These are phyloP conservation scores for Leptura quadrifasciata DNA, from an alignment of 2,888 invertebrate genomes.

Conservation along the genomic window DNA sequence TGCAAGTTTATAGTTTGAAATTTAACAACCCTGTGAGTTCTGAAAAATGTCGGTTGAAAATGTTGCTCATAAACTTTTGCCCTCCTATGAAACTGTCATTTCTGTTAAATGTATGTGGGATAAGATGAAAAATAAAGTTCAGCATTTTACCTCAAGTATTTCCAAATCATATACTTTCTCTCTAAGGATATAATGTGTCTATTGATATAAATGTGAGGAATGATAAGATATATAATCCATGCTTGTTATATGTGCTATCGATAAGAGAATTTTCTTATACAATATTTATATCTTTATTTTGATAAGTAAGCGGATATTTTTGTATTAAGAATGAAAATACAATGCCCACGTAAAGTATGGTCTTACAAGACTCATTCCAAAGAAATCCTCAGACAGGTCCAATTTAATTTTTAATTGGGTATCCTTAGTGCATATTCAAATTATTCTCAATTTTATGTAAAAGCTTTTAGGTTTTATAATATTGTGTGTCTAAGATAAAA, in stretches of 20 bases:
- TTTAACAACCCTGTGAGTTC: constrained; percentile 9
- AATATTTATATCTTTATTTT: background rate
- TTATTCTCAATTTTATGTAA: too few relatives aligned
- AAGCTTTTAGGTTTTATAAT: too few relatives aligned
- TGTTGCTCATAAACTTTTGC: constrained; percentile 19
- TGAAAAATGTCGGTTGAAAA: constrained; percentile 13
- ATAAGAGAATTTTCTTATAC: constrained; percentile 9
- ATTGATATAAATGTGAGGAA: constrained; percentile 2
- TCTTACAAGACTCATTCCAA: too few relatives aligned
- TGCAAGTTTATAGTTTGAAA: constrained; percentile 15
- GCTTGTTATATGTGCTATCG: background rate
- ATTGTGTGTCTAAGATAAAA: too few relatives aligned
- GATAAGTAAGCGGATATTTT: background rate
- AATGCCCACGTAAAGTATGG: too few relatives aligned
- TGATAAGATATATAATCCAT: background rate
- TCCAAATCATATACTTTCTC: background rate
- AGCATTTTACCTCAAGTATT: background rate
- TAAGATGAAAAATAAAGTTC: constrained; percentile 15
- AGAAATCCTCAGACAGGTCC: too few relatives aligned
- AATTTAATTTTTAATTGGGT: too few relatives aligned
- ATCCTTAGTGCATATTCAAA: too few relatives aligned
- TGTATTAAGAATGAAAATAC: too few relatives aligned
- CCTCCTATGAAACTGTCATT: constrained; percentile 12
- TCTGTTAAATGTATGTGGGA: constrained; percentile 12
- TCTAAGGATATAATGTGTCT: background rate